phyloP scores from a whole-genome alignment of 2,888 invertebrate genomes.

The Cactoblastis cactorum region DNA sequence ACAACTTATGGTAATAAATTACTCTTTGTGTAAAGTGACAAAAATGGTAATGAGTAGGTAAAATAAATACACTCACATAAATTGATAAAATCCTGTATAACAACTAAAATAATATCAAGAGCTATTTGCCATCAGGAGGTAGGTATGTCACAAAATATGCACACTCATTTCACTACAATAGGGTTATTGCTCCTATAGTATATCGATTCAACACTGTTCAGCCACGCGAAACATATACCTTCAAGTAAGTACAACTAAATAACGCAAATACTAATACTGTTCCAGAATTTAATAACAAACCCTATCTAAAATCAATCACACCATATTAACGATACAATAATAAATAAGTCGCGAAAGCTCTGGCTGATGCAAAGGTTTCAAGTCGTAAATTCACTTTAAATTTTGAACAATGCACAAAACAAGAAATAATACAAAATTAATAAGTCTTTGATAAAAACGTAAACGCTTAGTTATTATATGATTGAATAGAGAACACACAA shows the following conservation, averaged over 20 bases:
- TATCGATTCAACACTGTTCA: slow-evolving; percentile 51
- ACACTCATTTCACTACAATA: slow-evolving; percentile 62
- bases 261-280: slow-evolving; percentile 48
- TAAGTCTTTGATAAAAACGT: neutral
- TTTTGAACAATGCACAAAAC: neutral
- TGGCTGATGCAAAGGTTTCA: slow-evolving; percentile 11
- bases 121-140: slow-evolving; percentile 42
- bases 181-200: slow-evolving; percentile 40
- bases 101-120: slow-evolving; percentile 25
- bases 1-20: too few relatives aligned
- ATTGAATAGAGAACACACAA: neutral
- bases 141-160: slow-evolving; percentile 52
- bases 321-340: slow-evolving; percentile 28
- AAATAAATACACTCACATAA: slow-evolving; percentile 27
- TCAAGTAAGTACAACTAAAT: slow-evolving; percentile 28
- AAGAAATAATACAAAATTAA: neutral
- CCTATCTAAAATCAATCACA: slow-evolving; percentile 27
- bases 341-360: slow-evolving; percentile 29
- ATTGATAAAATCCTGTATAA: slow-evolving; percentile 19
- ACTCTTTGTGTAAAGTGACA: too few relatives aligned
- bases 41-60: too few relatives aligned
- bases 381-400: slow-evolving; percentile 10
- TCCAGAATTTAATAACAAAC: slow-evolving; percentile 41
- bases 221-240: slow-evolving; percentile 42
- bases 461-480: neutral